Evolutionary conservation across 2,113 vertebrate species (phyloP), one percentile per base, ranked within the genome.

Genomic region (Prochilodus magdalenae): DNA sequence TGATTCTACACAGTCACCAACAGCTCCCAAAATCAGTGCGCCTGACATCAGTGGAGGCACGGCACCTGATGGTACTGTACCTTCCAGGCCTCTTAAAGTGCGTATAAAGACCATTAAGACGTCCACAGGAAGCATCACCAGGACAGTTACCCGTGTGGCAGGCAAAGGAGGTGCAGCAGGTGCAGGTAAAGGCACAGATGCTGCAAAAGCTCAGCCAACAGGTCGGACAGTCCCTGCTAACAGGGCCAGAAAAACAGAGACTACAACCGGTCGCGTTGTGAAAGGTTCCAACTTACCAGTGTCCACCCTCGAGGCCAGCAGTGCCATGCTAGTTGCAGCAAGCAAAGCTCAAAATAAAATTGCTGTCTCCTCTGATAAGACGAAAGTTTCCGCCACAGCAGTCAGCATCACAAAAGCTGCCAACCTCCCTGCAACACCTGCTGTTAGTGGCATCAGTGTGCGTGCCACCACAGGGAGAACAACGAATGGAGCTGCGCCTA

Each of bases 61-160:
- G 47, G 44, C 29, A 49, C 36, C 67, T 6, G 53, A 24, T 6
- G 7, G 79, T 3, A 24, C 47, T 12, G 84, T 88, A 15, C 71
- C 57, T 0, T 73, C 72, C 36, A 91, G 95, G 44, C 96, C 96
- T 0, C 94, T 99, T 73, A 99, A 98, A 67, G 98, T 99, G 47
- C 92, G 97, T 76, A 99, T 99, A 77, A 99, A 98, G 89, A 99
- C 98, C 36, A 95, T 99, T 75, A 99, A 98, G 78, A 97, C 96
- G 0, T 94, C 95, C 0, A 95, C 93, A 0, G 96, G 96, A 15
- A 96, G 92, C 88, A 95, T 97, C 89, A 97, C 95, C 14, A 91
- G 96, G 65, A 96, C 96, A 0, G 95, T 97, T 7, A 96, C 95
- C n/a, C 91, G 95, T n/a, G 94, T 95, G 12, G 91, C 94, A 0